A percentile compares a stretch with the other conserved stretches of the same genome.
These are phyloP conservation scores for Erpobdella octoculata DNA, from an alignment of 2,888 invertebrate genomes.

Conservation along the genomic window DNA sequence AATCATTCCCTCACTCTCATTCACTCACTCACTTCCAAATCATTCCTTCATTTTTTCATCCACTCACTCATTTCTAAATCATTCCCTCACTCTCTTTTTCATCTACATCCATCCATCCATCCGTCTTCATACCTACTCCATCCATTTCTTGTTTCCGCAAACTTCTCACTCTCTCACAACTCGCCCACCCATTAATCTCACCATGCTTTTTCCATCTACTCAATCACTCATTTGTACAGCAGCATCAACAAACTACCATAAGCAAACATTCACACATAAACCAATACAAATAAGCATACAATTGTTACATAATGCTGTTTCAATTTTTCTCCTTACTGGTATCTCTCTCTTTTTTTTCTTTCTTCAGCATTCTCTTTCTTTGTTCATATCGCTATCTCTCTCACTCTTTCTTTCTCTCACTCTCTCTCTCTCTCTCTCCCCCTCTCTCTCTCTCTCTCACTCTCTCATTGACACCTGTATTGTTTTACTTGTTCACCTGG, in stretches of 20 bases:
- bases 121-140: neutral
- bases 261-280: no score
- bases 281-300: no score
- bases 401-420: no score
- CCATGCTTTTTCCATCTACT: neutral
- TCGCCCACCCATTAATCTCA: neutral
- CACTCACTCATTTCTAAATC: neutral
- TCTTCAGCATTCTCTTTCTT: no score
- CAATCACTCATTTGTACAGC: neutral
- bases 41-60: neutral
- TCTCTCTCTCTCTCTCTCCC: no score
- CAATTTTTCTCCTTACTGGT: no score
- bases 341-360: no score
- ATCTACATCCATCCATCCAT: slow-evolving; percentile 2
- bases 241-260: neutral
- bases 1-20: neutral
- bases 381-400: no score
- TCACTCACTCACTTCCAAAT: neutral
- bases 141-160: neutral
- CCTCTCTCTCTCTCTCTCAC: no score
- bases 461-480: no score
- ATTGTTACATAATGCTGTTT: no score
- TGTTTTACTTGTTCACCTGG: no score
- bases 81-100: neutral
- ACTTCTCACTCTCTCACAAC: neutral